phyloP scores from a whole-genome alignment of 2,888 invertebrate genomes.

The Eudemis profundana region DNA sequence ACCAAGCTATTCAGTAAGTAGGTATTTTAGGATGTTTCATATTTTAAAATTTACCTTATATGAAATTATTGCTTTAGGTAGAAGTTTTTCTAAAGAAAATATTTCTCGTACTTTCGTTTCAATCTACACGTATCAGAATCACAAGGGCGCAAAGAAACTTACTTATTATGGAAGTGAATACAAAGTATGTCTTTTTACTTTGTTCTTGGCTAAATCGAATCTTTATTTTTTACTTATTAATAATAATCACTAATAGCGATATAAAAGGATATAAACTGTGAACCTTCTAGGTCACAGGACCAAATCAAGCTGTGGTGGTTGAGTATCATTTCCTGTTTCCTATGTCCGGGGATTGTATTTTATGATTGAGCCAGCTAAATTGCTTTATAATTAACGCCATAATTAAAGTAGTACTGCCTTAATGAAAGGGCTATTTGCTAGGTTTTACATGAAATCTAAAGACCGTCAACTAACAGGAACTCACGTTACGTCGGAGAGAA shows the following conservation, averaged over 20 bases:
- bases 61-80: no score
- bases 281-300: slow-evolving; percentile 4
- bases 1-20: no score
- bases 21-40: no score
- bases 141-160: no score
- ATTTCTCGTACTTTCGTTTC: no score
- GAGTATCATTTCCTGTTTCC: slow-evolving; percentile 24
- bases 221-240: no score
- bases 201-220: no score
- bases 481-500: slow-evolving; percentile 2
- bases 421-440: slow-evolving; percentile 18
- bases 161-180: background rate
- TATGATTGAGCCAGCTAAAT: background rate
- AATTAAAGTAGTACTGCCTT: background rate
- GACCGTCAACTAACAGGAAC: slow-evolving; percentile 16
- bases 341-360: slow-evolving; percentile 23
- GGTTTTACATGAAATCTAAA: slow-evolving; percentile 2
- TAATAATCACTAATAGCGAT: background rate
- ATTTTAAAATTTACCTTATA: no score
- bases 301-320: slow-evolving; percentile 1
- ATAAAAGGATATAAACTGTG: background rate
- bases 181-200: background rate
- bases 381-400: background rate
- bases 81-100: no score
- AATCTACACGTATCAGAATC: no score